Base-by-base conservation (phyloP, 2,888 invertebrate genomes). In the Diabrotica balteata region DNA sequence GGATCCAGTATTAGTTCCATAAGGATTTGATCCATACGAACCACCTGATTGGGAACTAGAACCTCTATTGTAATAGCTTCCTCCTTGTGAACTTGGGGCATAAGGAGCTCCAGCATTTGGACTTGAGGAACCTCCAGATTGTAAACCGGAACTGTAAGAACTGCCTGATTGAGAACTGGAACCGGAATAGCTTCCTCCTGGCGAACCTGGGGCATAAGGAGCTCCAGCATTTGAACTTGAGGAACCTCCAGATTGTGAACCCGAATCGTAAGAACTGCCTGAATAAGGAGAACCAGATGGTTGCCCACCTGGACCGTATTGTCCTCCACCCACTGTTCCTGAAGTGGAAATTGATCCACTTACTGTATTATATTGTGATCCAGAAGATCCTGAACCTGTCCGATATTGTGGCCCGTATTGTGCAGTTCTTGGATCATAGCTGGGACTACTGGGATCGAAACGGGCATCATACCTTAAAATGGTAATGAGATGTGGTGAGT, bases 11-110 rank as follows among this genome's bases (percentile, higher is more conserved):
- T 22, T 46, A n/a, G 46, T 8, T n/a, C 46, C 32, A 46, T 49
- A 11, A 32, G 49, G 49, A 49, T n/a, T 49, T 43, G 59, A 59
- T 17, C 59, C 59, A 50, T 59, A 59, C 10, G 53, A 8, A 59
- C 32, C 7, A 8, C 52, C 52, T 52, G 52, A 52, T 52, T 22
- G 52, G 5, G 22, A 10, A 22, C n/a, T 42, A 10, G 53, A 54
- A 10, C 53, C 42, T 5, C 5, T 4, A 47, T 10, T 10, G 10
- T 47, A 9, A 9, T 10, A 8, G 10, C 47, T 47, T 47, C 5
- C 4, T 8, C 5, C 47, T 8, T 8, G 10, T 7, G 8, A 8
- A 47, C 10, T 9, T 32, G 32, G 32, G 5, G 32, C 4, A 32
- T 32, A 32, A 32, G 32, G 32, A 4, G 32, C 32, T 32, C 32